These are phyloP conservation scores for Araneus ventricosus DNA, from an alignment of 1,140 invertebrate species.

Conservation along the genomic window DNA sequence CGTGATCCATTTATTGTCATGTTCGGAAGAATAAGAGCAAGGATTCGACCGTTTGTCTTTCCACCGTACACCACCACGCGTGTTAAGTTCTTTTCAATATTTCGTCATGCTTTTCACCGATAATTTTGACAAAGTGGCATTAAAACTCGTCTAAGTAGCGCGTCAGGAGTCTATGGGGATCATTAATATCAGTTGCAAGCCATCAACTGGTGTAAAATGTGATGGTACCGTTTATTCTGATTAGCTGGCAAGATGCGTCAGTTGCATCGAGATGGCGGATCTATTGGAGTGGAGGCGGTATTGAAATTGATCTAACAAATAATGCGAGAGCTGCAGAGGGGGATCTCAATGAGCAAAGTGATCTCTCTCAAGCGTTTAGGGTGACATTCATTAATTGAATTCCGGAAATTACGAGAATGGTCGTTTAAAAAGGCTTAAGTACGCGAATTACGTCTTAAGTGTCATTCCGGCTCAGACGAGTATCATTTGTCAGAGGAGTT, in stretches of 20 bases:
- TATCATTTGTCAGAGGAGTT: slow-evolving; percentile 32
- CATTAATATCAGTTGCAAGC: slow-evolving; percentile 37
- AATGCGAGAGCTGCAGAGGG: not conserved
- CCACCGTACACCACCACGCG: not conserved
- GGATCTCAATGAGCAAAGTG: not conserved
- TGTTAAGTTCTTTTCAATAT: slow-evolving; percentile 46
- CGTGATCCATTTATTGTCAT: slow-evolving; percentile 22
- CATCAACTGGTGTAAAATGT: slow-evolving; percentile 36
- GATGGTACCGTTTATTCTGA: slow-evolving; percentile 46
- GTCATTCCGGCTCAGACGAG: not conserved
- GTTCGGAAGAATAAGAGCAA: not conserved
- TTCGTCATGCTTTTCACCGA: slow-evolving; percentile 36
- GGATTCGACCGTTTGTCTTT: not conserved
- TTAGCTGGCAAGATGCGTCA: slow-evolving; percentile 14
- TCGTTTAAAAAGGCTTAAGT: slow-evolving; percentile 36
- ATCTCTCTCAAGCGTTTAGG: slow-evolving; percentile 9
- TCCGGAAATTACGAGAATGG: not conserved
- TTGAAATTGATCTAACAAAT: slow-evolving; percentile 34
- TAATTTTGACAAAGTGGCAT: slow-evolving; percentile 55
- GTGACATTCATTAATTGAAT: slow-evolving; percentile 54
- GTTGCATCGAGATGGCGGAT: not conserved
- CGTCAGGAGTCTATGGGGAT: not conserved
- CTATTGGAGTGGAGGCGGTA: not conserved
- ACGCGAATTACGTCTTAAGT: slow-evolving; percentile 37
- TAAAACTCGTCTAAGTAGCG: slow-evolving; percentile 17